phyloP scores from a whole-genome alignment of 2,888 invertebrate species.

The Silvanus unidentatus region DNA sequence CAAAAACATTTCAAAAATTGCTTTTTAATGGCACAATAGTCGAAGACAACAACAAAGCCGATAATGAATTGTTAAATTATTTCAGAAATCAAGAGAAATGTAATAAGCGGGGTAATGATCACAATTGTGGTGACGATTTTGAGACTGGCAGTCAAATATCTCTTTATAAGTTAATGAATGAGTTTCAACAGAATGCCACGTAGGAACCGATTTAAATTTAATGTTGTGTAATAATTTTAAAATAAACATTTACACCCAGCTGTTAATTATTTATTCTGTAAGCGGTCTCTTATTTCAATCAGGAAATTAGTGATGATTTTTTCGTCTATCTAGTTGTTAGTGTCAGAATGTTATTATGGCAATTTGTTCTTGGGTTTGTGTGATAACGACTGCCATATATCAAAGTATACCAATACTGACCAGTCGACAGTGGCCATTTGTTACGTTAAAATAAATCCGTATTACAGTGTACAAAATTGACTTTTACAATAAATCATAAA shows the following conservation, averaged over 20 bases:
- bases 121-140: conserved; percentile 10
- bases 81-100: conserved; percentile 8
- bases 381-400: conserved; percentile 21
- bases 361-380: conserved; percentile 19
- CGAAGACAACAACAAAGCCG: conserved; percentile 22
- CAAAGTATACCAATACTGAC: conserved; percentile 20
- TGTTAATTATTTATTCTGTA: no score
- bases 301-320: conserved; percentile 9
- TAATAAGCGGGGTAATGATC: conserved; percentile 4
- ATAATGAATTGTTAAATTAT: conserved; percentile 23
- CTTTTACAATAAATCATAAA: conserved; percentile 12
- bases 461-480: conserved; percentile 13
- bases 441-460: conserved; percentile 19
- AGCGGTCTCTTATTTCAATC: conserved; percentile 6
- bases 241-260: no score
- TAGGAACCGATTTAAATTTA: no score
- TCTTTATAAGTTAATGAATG: conserved; percentile 37
- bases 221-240: no score
- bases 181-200: no score
- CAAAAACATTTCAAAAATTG: conserved; percentile 34
- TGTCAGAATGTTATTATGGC: conserved; percentile 18
- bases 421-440: conserved; percentile 19
- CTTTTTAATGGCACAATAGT: conserved; percentile 24
- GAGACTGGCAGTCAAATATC: conserved; percentile 33
- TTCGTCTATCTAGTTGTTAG: conserved; percentile 11